These are phyloP conservation scores for Catocala sponsa DNA, from an alignment of 2,888 invertebrate genomes.

Conservation along the genomic window DNA sequence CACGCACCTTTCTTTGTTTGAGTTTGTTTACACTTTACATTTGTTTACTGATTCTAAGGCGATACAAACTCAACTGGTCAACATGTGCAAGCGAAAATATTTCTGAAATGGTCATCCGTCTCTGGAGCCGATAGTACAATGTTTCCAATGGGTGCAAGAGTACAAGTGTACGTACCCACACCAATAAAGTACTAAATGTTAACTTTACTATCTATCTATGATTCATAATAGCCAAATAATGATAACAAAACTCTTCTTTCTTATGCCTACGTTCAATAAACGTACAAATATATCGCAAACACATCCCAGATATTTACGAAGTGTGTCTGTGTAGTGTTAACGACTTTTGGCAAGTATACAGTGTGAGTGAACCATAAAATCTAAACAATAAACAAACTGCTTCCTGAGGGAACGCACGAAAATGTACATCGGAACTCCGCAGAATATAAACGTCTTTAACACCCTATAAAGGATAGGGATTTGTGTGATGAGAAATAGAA, in stretches of 20 bases:
- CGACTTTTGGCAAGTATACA: constrained; percentile 77
- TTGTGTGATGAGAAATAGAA: constrained; percentile 44
- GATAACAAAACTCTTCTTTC: not conserved
- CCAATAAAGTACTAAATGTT: too few species aligned
- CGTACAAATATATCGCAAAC: constrained; percentile 42
- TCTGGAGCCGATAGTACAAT: too few species aligned
- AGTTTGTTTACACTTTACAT: too few species aligned
- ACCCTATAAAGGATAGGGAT: constrained; percentile 37
- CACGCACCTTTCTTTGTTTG: too few species aligned
- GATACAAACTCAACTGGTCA: too few species aligned
- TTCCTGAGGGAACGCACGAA: constrained; percentile 59
- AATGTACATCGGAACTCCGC: constrained; percentile 60
- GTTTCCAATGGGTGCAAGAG: too few species aligned
- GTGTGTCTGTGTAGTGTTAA: constrained; percentile 77
- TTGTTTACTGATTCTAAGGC: too few species aligned
- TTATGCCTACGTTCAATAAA: constrained; percentile 15
- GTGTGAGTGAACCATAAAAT: constrained; percentile 63
- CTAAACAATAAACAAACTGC: constrained; percentile 78
- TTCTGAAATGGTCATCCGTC: too few species aligned
- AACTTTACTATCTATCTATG: too few species aligned
- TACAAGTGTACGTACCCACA: too few species aligned
- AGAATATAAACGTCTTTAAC: constrained; percentile 45
- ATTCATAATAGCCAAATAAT: too few species aligned
- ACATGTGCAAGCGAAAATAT: too few species aligned
- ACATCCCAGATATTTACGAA: constrained; percentile 69